These are phyloP conservation scores for Dolichoris vasculosae DNA, from an alignment of 1,140 invertebrate species.

Conservation along the genomic window DNA sequence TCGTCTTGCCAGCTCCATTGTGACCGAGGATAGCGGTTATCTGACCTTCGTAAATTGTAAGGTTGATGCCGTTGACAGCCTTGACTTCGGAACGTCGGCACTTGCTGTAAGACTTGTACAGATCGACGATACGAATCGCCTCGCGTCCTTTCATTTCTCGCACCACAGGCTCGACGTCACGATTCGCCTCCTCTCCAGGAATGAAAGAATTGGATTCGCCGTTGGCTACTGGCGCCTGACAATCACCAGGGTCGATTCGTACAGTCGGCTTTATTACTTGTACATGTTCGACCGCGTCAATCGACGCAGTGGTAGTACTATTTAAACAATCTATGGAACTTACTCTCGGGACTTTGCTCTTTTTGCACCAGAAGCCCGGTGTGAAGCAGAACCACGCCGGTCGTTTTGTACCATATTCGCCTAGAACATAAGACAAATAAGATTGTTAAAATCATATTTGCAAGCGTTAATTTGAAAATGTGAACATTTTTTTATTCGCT, in stretches of 20 bases:
- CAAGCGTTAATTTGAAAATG: too few species aligned
- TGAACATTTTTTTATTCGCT: too few species aligned
- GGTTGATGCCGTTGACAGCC: slow-evolving; percentile 80
- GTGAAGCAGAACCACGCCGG: slow-evolving; percentile 83
- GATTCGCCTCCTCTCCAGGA: slow-evolving; percentile 74
- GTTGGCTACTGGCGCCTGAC: slow-evolving; percentile 71
- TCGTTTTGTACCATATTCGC: slow-evolving; percentile 83
- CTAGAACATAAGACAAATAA: slow-evolving; percentile 68
- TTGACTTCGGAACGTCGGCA: slow-evolving; percentile 76
- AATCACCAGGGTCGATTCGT: slow-evolving; percentile 26
- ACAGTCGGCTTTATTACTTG: slow-evolving; percentile 17
- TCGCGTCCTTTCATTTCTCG: slow-evolving; percentile 83
- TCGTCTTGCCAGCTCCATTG: slow-evolving; percentile 92
- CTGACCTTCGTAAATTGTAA: slow-evolving; percentile 75
- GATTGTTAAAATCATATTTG: too few species aligned
- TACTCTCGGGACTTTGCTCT: slow-evolving; percentile 72
- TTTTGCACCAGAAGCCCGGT: slow-evolving; percentile 81
- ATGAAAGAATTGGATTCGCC: slow-evolving; percentile 79
- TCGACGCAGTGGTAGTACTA: not conserved
- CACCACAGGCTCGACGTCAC: slow-evolving; percentile 84
- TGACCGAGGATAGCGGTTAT: slow-evolving; percentile 91
- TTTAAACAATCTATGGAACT: slow-evolving; percentile 51
- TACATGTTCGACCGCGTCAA: slow-evolving; percentile 14
- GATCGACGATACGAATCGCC: slow-evolving; percentile 83
- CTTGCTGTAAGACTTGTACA: slow-evolving; percentile 82